These are phyloP conservation scores for Arctopsyche grandis DNA, from an alignment of 1,140 invertebrate species.

Conservation along the genomic window DNA sequence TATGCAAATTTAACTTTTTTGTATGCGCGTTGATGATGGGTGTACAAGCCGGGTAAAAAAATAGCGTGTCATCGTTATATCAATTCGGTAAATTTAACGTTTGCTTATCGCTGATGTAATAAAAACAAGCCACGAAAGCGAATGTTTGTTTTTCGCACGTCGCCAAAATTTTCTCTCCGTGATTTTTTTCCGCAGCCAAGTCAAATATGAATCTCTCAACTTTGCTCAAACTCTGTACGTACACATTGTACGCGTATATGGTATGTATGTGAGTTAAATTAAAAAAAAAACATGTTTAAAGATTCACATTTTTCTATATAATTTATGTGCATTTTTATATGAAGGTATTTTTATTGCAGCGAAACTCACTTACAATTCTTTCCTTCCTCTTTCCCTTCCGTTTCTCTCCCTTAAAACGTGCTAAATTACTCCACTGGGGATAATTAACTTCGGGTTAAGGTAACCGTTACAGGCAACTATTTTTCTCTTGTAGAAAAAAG, in stretches of 20 bases:
- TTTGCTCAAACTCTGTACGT: neutral
- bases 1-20: neutral
- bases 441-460: conserved; percentile 17
- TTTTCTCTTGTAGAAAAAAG: neutral
- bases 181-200: neutral
- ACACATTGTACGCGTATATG: neutral
- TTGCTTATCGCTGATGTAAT: conserved; percentile 27
- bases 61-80: neutral
- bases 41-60: neutral
- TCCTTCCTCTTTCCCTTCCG: neutral
- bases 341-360: conserved; percentile 25
- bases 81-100: neutral
- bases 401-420: neutral
- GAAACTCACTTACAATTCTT: neutral
- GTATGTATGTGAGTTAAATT: neutral
- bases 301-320: neutral
- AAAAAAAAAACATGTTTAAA: neutral
- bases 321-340: conserved; percentile 6
- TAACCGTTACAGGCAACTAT: conserved; percentile 15
- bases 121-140: neutral
- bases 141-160: conserved; percentile 2
- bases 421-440: conserved; percentile 22
- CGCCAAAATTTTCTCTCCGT: neutral
- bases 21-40: neutral
- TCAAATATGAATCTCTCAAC: no score